Conservation (phyloP, 2,888 invertebrate genomes). For the Microchrysa polita region DNA sequence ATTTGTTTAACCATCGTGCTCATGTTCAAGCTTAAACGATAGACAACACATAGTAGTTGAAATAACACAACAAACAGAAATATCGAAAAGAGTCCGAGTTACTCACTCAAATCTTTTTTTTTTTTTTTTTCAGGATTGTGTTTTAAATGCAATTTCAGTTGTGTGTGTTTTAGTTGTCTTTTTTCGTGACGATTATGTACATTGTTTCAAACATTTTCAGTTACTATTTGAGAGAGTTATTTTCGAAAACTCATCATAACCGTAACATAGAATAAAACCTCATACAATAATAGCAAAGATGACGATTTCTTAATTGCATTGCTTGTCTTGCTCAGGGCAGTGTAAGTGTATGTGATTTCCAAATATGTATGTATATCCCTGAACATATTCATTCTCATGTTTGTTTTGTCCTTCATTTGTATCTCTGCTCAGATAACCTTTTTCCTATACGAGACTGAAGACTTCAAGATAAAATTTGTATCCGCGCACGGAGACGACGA, state of each 20-base stretch:
- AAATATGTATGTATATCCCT: neutral
- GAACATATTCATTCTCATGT: conserved; percentile 1
- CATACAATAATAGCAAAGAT: neutral
- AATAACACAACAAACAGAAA: neutral
- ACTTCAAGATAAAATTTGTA: conserved; percentile 10
- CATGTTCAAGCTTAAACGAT: neutral
- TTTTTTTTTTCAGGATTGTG: conserved; percentile 6
- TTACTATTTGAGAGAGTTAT: conserved; percentile 37
- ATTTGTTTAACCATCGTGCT: neutral
- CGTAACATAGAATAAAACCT: neutral
- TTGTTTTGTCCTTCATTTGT: conserved; percentile 36
- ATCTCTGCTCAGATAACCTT: conserved; percentile 26
- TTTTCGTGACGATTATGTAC: neutral
- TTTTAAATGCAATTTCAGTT: too few relatives aligned
- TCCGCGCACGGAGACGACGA: neutral
- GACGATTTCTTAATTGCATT: neutral
- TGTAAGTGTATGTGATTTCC: too few relatives aligned
- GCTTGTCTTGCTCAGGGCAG: neutral
- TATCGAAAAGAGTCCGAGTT: conserved; percentile 7
- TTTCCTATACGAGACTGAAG: neutral
- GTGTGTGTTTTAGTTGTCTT: too few relatives aligned
- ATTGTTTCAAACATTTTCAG: conserved; percentile 25
- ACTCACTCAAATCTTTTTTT: conserved; percentile 7
- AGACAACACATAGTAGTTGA: neutral
- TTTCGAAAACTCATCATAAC: neutral